Conservation (phyloP, 2,888 invertebrate species). For the Zhuqinia jingwanae region DNA sequence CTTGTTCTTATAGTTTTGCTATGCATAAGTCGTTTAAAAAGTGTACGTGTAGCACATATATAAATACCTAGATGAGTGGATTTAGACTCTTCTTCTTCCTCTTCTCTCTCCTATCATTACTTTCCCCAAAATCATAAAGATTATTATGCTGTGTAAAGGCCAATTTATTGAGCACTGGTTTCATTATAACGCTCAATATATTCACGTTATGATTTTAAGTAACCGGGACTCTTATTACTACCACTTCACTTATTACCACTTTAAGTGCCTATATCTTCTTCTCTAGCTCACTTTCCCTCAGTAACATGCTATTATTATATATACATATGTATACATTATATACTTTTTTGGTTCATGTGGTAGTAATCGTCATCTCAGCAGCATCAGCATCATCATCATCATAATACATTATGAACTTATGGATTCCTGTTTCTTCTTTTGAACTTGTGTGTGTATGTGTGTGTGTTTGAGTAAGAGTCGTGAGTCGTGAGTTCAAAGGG, state of each 20-base stretch:
- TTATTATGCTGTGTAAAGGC: slow-evolving; percentile 51
- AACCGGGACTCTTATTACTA: slow-evolving; percentile 5
- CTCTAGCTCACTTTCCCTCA: not conserved
- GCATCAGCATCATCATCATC: not conserved
- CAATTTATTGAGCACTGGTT: slow-evolving; percentile 64
- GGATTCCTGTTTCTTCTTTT: slow-evolving; percentile 20
- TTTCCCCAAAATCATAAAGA: slow-evolving; percentile 57
- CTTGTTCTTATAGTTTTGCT: too few relatives aligned
- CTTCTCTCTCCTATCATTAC: not conserved
- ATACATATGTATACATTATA: not conserved
- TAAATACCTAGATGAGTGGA: not conserved
- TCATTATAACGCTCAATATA: slow-evolving; percentile 43
- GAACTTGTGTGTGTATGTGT: too few relatives aligned
- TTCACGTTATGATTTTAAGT: slow-evolving; percentile 59
- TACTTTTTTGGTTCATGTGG: not conserved
- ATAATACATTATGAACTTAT: not conserved
- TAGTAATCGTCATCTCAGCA: too few relatives aligned
- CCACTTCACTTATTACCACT: not conserved
- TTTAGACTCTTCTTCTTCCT: slow-evolving; percentile 4
- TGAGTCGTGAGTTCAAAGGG: slow-evolving; percentile 6
- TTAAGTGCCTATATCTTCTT: not conserved
- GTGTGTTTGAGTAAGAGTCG: too few relatives aligned
- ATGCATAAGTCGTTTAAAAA: slow-evolving; percentile 9
- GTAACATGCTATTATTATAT: too few relatives aligned
- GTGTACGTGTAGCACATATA: not conserved